phyloP scores from a whole-genome alignment of 2,113 vertebrate genomes.

The Oncorhynchus clarkii region DNA sequence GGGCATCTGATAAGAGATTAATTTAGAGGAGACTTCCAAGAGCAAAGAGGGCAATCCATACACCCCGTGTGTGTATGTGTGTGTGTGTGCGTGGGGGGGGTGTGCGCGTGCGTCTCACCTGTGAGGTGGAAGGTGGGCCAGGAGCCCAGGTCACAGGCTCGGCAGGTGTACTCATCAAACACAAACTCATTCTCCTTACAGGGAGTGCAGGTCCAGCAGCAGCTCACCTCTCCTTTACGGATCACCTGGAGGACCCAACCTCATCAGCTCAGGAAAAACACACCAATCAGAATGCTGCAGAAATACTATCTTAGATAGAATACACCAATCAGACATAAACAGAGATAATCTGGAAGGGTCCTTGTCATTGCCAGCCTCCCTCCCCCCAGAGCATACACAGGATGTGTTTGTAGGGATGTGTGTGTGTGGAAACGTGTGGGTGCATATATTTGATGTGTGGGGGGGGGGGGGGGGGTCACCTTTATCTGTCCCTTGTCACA shows the following conservation, averaged over 20 bases:
- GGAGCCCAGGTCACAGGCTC: conserved; percentile 90
- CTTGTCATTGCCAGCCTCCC: too few species aligned
- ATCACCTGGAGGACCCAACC: conserved; percentile 80
- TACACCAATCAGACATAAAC: background rate
- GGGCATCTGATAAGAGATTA: too few species aligned
- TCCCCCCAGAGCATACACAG: background rate
- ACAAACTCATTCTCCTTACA: conserved; percentile 98
- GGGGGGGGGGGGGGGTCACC: too few species aligned
- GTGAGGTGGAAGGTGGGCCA: conserved; percentile 92
- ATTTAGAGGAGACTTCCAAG: too few species aligned
- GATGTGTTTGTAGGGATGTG: background rate
- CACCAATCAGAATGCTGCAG: background rate
- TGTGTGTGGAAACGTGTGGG: too few species aligned
- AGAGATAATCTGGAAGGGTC: background rate
- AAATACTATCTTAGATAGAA: background rate
- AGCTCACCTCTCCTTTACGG: conserved; percentile 98
- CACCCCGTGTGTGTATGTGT: too few species aligned
- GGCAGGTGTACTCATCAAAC: conserved; percentile 95
- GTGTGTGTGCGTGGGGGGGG: too few species aligned
- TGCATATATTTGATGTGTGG: too few species aligned
- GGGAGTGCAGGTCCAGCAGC: conserved; percentile 96
- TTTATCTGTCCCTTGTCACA: conserved; percentile 97
- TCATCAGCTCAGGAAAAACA: background rate
- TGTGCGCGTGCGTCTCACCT: conserved; percentile 57
- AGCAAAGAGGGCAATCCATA: too few species aligned